Percentiles rank a stretch among this genome's conserved stretches.
phyloP scores from a whole-genome alignment of 1,140 invertebrate species.

The Psilanteris sp. region DNA sequence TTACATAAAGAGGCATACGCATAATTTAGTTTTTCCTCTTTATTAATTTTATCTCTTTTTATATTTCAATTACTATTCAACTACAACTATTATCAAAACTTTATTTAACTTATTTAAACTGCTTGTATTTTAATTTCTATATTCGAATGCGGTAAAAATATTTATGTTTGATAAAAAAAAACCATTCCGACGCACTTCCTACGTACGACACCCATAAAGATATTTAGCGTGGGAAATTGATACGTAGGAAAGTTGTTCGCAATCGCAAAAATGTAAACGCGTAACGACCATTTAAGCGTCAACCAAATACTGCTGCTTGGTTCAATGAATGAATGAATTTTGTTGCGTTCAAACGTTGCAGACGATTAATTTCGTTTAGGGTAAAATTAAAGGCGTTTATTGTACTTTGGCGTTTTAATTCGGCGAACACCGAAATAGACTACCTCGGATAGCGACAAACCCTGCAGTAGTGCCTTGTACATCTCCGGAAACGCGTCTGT shows the following conservation, averaged over 20 bases:
- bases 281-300: neutral
- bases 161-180: no score
- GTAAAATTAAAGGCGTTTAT: neutral
- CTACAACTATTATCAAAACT: no score
- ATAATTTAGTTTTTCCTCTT: no score
- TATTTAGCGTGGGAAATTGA: constrained; percentile 43
- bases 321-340: constrained; percentile 18
- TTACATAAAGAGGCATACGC: no score
- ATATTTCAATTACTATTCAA: no score
- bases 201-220: constrained; percentile 27
- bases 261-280: constrained; percentile 31
- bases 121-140: no score
- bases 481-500: constrained; percentile 47
- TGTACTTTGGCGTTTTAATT: neutral
- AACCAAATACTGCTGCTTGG: neutral
- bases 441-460: constrained; percentile 22
- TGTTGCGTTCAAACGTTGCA: neutral
- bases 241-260: constrained; percentile 28
- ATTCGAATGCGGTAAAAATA: no score
- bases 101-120: no score
- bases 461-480: constrained; percentile 18
- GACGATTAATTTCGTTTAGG: neutral
- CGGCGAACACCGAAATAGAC: constrained; percentile 22
- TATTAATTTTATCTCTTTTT: no score
- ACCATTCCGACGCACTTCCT: constrained; percentile 33